A percentile compares a stretch with the other conserved stretches of the same genome.
These are phyloP conservation scores for Phyllostomus discolor DNA, from an alignment of 2,113 vertebrate species.

Conservation along the genomic window DNA sequence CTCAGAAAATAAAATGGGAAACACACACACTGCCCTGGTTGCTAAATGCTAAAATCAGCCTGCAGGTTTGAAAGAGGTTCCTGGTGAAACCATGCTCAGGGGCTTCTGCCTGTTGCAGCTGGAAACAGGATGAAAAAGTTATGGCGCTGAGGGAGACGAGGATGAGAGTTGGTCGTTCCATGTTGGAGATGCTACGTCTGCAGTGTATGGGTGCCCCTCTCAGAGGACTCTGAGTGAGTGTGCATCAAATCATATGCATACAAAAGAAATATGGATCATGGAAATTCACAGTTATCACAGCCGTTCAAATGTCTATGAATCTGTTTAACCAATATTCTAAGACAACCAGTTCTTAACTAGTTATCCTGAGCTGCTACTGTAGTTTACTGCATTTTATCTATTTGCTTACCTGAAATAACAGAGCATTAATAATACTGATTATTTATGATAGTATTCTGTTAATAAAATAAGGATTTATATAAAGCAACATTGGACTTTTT, in stretches of 20 bases:
- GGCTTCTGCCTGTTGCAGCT: constrained; percentile 64
- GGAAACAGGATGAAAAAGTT: constrained; percentile 69
- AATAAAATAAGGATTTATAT: constrained; percentile 95
- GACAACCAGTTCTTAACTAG: constrained; percentile 73
- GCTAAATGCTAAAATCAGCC: constrained; percentile 68
- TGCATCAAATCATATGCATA: constrained; percentile 58
- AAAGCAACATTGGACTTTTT: constrained; percentile 86
- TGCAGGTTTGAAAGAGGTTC: constrained; percentile 66
- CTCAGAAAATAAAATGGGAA: constrained; percentile 42
- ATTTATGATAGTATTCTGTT: constrained; percentile 81
- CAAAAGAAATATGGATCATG: constrained; percentile 77
- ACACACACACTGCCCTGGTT: constrained; percentile 59
- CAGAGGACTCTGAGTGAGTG: constrained; percentile 55
- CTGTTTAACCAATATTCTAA: constrained; percentile 68
- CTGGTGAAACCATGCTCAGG: constrained; percentile 45
- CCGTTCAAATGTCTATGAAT: constrained; percentile 83
- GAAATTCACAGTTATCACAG: constrained; percentile 84
- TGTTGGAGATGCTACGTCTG: constrained; percentile 77
- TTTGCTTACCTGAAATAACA: constrained; percentile 86
- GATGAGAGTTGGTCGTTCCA: constrained; percentile 73
- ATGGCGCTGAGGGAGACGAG: constrained; percentile 71
- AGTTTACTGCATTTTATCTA: constrained; percentile 78
- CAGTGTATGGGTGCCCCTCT: constrained; percentile 65
- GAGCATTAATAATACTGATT: constrained; percentile 89
- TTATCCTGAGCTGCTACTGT: constrained; percentile 72